A percentile compares a stretch with the other conserved stretches of the same genome.
These are phyloP conservation scores for Cydia fagiglandana DNA, from an alignment of 1,140 invertebrate genomes.

Conservation along the genomic window DNA sequence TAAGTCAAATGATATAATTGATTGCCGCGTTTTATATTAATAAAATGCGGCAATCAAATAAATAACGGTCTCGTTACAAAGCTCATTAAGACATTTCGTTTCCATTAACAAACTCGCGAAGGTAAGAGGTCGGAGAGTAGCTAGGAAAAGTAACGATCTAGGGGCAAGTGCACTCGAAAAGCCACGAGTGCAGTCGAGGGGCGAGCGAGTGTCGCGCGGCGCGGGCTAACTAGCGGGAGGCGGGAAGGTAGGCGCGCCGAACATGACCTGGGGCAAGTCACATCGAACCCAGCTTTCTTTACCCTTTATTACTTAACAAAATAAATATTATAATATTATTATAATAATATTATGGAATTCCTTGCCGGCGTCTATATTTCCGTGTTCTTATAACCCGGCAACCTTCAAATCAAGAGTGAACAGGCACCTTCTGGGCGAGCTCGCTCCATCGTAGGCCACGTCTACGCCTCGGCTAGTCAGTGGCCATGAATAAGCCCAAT, in stretches of 20 bases:
- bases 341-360: too few relatives aligned
- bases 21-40: too few relatives aligned
- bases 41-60: background rate
- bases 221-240: conserved; percentile 51
- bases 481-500: too few relatives aligned
- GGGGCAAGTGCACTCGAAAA: conserved; percentile 51
- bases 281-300: conserved; percentile 1
- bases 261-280: conserved; percentile 32
- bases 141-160: conserved; percentile 56
- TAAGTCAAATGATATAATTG: background rate
- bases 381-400: too few relatives aligned
- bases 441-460: too few relatives aligned
- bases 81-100: conserved; percentile 44
- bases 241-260: conserved; percentile 34
- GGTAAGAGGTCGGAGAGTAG: conserved; percentile 35
- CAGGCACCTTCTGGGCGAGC: too few relatives aligned
- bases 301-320: too few relatives aligned
- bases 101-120: conserved; percentile 33
- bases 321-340: too few relatives aligned
- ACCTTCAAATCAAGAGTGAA: too few relatives aligned
- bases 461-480: too few relatives aligned
- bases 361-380: too few relatives aligned
- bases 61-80: conserved; percentile 41
- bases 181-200: conserved; percentile 58
- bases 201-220: conserved; percentile 47